A percentile compares a stretch with the other conserved stretches of the same genome.
Evolutionary conservation across 1,140 invertebrate genomes (phyloP).

Genomic region (Sitodiplosis mosellana): DNA sequence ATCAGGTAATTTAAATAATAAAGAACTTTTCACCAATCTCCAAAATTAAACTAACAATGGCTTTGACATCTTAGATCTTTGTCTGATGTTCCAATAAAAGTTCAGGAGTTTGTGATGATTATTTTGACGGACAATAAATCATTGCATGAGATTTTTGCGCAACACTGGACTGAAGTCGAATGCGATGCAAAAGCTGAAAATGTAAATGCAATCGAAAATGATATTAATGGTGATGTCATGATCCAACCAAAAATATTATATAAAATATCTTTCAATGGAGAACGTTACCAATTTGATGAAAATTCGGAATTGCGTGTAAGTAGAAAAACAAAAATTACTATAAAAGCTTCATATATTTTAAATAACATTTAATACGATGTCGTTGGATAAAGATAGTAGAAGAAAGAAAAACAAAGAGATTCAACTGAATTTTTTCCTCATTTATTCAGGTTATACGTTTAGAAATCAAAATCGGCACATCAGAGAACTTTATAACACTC

Average conservation of each 20-base stretch:
- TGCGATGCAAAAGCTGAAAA: slow-evolving; percentile 6
- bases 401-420: too few relatives aligned
- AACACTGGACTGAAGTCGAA: slow-evolving; percentile 12
- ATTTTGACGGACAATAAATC: slow-evolving; percentile 17
- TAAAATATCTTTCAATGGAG: slow-evolving; percentile 16
- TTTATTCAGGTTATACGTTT: slow-evolving; percentile 12
- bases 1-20: slow-evolving; percentile 17
- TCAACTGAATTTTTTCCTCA: background rate
- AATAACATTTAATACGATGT: too few relatives aligned
- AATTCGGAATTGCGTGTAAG: slow-evolving; percentile 10
- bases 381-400: too few relatives aligned
- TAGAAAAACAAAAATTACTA: too few relatives aligned
- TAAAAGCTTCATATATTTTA: too few relatives aligned
- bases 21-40: background rate
- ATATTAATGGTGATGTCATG: slow-evolving; percentile 2
- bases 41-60: background rate
- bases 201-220: background rate
- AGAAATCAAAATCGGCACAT: slow-evolving; percentile 21
- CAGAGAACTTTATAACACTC: slow-evolving; percentile 15
- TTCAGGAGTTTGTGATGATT: slow-evolving; percentile 15
- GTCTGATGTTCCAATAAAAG: slow-evolving; percentile 19
- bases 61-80: slow-evolving; percentile 1
- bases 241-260: slow-evolving; percentile 18
- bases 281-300: slow-evolving; percentile 14
- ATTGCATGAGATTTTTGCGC: slow-evolving; percentile 16